A percentile compares a stretch with the other conserved stretches of the same genome.
These are phyloP conservation scores for Hemiprocne comata DNA, from an alignment of 2,113 vertebrate species.

Conservation along the genomic window DNA sequence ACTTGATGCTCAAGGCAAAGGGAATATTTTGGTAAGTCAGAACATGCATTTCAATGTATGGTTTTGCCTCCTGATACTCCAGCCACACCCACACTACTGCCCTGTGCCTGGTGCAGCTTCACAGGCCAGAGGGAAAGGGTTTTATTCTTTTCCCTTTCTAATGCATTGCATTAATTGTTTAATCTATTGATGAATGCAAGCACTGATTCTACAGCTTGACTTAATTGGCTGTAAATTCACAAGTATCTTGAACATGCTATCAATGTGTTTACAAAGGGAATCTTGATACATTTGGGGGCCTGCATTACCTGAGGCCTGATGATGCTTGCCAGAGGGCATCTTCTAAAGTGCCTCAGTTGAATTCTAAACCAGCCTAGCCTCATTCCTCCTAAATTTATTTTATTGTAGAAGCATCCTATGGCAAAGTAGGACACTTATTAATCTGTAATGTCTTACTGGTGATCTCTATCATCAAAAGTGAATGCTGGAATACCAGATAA, in stretches of 20 bases:
- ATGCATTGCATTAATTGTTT: background rate
- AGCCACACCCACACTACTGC: rapidly evolving
- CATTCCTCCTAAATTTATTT: background rate
- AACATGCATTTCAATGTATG: background rate
- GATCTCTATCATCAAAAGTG: background rate
- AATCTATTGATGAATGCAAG: background rate
- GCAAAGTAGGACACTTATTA: background rate
- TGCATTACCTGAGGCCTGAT: background rate
- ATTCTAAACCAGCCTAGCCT: background rate
- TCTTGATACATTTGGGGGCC: background rate
- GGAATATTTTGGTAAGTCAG: background rate
- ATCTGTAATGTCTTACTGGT: background rate
- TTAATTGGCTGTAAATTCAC: background rate
- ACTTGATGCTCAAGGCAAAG: background rate
- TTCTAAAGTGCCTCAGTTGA: background rate
- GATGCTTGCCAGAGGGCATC: background rate
- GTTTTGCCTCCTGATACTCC: background rate
- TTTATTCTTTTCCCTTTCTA: background rate
- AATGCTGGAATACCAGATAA: background rate
- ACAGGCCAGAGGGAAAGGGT: background rate
- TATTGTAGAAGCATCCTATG: background rate
- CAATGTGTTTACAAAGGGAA: background rate
- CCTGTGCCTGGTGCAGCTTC: background rate
- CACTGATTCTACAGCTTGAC: background rate
- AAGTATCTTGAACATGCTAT: background rate